Base-by-base conservation (phyloP, 2,888 invertebrate species). In the Choreutis nemorana region DNA sequence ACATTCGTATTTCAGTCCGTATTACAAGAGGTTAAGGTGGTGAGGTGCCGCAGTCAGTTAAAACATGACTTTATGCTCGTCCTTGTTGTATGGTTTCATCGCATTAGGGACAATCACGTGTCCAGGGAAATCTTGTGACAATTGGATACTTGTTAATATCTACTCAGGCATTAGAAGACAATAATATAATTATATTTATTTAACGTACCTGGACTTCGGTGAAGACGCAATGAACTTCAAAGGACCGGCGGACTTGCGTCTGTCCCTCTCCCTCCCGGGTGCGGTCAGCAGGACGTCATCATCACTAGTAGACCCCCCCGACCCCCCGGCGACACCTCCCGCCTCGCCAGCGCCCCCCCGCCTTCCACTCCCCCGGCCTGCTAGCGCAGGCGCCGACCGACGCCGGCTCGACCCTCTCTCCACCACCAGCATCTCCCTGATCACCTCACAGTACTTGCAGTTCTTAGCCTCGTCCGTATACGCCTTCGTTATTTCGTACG, bases 321-420 rank as follows among this genome's bases (percentile, higher is more conserved):
- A 26, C 31, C n/a, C n/a, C n/a, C n/a, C n/a, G n/a, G n/a, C n/a
- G n/a, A n/a, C n/a, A n/a, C n/a, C n/a, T n/a, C n/a, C n/a, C n/a
- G n/a, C n/a, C n/a, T n/a, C n/a, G n/a, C n/a, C n/a, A n/a, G n/a
- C n/a, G n/a, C n/a, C n/a, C n/a, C n/a, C n/a, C n/a, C n/a, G n/a
- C n/a, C n/a, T n/a, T n/a, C n/a, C n/a, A 38, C 72, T 73, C 3
- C 72, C 73, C 23, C 75, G 41, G 30, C 81, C 73, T 16, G 79
- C 59, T 16, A 83, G 49, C n/a, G 83, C 80, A 0, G 84, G 84
- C 1, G 83, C 81, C 0, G 84, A 85, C 48, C 68, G 65, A 33
- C 83, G 66, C 38, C 82, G 71, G 23, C 73, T 77, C 10, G 72
- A 64, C 6, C 59, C 41, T 35, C 68, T 71, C 3, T 78, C 67